phyloP scores from a whole-genome alignment of 2,888 invertebrate species.

The Zelleria hepariella region DNA sequence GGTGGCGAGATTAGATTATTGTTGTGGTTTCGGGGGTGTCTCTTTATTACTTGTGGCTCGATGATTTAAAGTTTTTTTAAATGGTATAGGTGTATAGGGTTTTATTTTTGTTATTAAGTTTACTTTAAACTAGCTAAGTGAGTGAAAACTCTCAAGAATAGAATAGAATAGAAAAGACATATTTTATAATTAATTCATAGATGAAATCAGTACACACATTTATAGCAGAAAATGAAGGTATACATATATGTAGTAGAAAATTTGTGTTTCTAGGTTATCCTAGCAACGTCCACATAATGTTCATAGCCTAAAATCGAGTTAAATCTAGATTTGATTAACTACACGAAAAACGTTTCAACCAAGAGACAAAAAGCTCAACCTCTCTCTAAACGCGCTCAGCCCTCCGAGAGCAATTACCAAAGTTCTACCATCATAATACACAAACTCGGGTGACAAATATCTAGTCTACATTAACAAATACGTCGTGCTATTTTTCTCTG shows the following conservation, averaged over 20 bases:
- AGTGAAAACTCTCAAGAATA: no score
- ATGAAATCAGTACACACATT: no score
- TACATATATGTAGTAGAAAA: no score
- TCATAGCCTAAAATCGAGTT: neutral
- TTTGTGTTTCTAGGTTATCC: no score
- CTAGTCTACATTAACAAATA: conserved; percentile 61
- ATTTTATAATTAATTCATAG: no score
- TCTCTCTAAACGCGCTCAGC: conserved; percentile 11
- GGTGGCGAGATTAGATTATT: conserved; percentile 9
- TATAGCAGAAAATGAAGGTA: no score
- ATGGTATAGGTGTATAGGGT: no score
- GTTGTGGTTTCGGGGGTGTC: neutral
- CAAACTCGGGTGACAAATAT: conserved; percentile 50
- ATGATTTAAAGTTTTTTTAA: no score
- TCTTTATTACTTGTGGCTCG: neutral
- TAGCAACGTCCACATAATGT: no score
- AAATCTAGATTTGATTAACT: neutral
- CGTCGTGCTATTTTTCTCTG: conserved; percentile 50
- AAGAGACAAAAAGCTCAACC: neutral
- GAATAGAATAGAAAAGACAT: no score
- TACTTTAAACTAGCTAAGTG: no score
- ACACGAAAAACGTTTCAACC: neutral
- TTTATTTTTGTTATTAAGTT: no score
- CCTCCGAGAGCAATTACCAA: conserved; percentile 59
- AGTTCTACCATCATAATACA: conserved; percentile 31